Conservation (phyloP, 1,140 invertebrate genomes). For the Agraylea sexmaculata region DNA sequence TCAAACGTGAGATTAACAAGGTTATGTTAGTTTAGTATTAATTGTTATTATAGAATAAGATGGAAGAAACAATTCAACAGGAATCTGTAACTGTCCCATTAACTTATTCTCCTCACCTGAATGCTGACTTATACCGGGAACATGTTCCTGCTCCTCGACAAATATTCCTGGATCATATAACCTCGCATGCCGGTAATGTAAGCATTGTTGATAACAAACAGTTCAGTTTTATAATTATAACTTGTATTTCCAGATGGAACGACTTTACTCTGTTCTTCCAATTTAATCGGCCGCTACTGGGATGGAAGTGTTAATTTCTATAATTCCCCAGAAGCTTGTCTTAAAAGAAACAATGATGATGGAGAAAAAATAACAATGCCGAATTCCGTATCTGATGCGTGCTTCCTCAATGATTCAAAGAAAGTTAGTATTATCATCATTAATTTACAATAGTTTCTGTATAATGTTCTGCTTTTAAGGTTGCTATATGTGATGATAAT, state of each 20-base stretch:
- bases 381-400: conserved; percentile 31
- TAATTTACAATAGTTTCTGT: not conserved
- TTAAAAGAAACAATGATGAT: conserved; percentile 20
- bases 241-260: conserved; percentile 29
- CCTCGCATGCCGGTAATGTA: no score
- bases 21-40: no score
- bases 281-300: conserved; percentile 35
- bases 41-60: no score
- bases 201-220: not conserved
- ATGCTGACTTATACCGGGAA: conserved; percentile 16
- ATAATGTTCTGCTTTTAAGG: conserved; percentile 20
- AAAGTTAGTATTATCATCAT: conserved; percentile 25
- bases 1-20: no score
- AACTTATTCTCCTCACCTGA: no score
- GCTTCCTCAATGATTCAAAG: conserved; percentile 29
- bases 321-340: conserved; percentile 20
- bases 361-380: conserved; percentile 24
- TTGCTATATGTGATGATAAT: conserved; percentile 34
- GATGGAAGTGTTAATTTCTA: conserved; percentile 29
- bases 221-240: not conserved
- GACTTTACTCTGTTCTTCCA: conserved; percentile 31
- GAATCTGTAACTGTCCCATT: no score
- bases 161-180: no score
- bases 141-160: no score
- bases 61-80: no score